phyloP scores from a whole-genome alignment of 2,113 vertebrate genomes.

The Pardalotus punctatus region DNA sequence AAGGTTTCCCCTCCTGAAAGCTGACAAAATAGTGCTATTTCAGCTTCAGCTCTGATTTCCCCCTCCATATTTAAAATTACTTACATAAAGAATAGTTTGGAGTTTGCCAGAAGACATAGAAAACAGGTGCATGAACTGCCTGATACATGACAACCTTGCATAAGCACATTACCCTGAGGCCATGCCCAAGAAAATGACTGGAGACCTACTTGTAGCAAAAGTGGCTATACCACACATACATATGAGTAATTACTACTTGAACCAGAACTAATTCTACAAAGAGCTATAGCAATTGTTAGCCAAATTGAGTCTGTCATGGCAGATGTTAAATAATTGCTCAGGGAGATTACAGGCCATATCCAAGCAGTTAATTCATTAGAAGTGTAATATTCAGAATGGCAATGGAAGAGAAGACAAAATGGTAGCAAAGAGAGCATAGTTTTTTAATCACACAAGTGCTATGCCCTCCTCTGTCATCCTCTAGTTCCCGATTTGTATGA shows the following conservation, averaged over 20 bases:
- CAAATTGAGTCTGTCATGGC: conserved; percentile 35
- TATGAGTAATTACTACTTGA: conserved; percentile 39
- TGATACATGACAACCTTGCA: not conserved
- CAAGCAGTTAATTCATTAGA: conserved; percentile 40
- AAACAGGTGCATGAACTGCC: not conserved
- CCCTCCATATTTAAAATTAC: not conserved
- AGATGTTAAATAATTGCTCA: conserved; percentile 60
- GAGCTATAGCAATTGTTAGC: conserved; percentile 28
- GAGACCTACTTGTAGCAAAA: not conserved
- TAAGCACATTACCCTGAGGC: not conserved
- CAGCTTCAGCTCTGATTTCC: not conserved
- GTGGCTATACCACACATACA: not conserved
- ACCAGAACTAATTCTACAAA: conserved; percentile 54
- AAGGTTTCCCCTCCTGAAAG: not conserved
- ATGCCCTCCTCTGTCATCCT: not conserved
- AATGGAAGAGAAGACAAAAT: not conserved
- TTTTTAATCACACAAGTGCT: not conserved
- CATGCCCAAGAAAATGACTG: not conserved
- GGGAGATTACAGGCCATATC: conserved; percentile 35
- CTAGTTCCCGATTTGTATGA: not conserved
- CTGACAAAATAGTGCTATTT: not conserved
- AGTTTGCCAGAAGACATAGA: not conserved
- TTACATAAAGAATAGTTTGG: not conserved
- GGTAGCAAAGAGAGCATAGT: not conserved
- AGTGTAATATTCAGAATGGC: not conserved